Conservation (phyloP, 2,888 invertebrate species). For the Drosophila ezoana region DNA sequence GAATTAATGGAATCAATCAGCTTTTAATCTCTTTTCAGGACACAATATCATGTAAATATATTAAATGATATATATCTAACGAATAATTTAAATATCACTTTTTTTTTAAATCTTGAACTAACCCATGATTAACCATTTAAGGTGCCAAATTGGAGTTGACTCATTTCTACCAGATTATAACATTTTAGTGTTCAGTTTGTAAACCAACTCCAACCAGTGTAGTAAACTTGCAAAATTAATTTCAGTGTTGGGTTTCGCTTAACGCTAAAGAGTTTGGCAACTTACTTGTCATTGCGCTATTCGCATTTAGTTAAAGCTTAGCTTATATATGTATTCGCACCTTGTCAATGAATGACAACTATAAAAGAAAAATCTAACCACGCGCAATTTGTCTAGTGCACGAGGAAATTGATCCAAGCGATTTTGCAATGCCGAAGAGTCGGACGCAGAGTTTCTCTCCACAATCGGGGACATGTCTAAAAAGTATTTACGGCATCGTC, state of each 20-base stretch:
- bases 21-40: too few relatives aligned
- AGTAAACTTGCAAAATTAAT: not conserved
- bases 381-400: conserved; percentile 77
- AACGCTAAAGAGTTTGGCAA: conserved; percentile 49
- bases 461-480: conserved; percentile 64
- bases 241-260: conserved; percentile 16
- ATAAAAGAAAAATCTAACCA: conserved; percentile 74
- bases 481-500: conserved; percentile 81
- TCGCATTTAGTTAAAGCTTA: conserved; percentile 26
- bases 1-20: too few relatives aligned
- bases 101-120: too few relatives aligned
- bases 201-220: too few relatives aligned
- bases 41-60: too few relatives aligned
- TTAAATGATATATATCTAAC: too few relatives aligned
- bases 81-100: too few relatives aligned
- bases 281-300: conserved; percentile 10
- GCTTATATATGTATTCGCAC: conserved; percentile 48
- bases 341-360: conserved; percentile 62
- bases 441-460: conserved; percentile 34
- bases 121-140: too few relatives aligned
- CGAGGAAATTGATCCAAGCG: conserved; percentile 78
- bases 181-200: too few relatives aligned
- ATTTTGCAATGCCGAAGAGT: conserved; percentile 58
- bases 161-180: too few relatives aligned
- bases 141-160: too few relatives aligned